Percentiles rank a stretch among this genome's conserved stretches.
Evolutionary conservation across 2,113 vertebrate species (phyloP).

Genomic region (Antechinus stuartii): DNA sequence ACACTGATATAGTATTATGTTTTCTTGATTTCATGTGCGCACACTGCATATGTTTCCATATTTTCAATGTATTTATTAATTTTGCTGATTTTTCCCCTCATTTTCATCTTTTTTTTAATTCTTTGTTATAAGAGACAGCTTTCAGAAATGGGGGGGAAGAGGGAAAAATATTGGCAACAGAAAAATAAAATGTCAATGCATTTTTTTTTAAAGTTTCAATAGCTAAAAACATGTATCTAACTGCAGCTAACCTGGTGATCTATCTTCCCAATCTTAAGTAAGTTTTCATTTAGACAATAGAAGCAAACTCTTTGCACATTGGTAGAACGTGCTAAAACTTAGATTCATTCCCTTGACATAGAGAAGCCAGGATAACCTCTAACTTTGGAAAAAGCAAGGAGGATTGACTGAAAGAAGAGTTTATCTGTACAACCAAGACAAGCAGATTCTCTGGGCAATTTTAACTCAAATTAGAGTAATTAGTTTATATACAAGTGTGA

Average conservation of each 20-base stretch:
- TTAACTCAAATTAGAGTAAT: background rate
- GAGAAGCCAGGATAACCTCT: background rate
- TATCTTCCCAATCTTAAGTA: background rate
- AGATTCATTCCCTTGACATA: background rate
- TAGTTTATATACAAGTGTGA: too few species aligned
- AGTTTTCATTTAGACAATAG: background rate
- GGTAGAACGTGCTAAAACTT: background rate
- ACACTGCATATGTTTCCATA: background rate
- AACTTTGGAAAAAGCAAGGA: background rate
- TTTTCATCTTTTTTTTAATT: background rate
- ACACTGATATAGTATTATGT: too few species aligned
- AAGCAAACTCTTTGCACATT: background rate
- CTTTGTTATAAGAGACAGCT: background rate
- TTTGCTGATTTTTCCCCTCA: background rate
- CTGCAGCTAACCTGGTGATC: background rate
- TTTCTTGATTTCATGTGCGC: background rate
- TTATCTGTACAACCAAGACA: background rate
- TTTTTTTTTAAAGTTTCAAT: background rate
- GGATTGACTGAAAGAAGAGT: background rate
- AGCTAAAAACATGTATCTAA: background rate
- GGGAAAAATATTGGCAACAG: background rate
- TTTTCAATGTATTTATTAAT: background rate
- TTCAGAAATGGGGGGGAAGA: background rate
- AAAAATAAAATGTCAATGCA: background rate
- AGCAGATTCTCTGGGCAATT: background rate